A percentile compares a stretch with the other conserved stretches of the same genome.
phyloP scores from a whole-genome alignment of 1,140 invertebrate genomes.

The Drosophila parvula region DNA sequence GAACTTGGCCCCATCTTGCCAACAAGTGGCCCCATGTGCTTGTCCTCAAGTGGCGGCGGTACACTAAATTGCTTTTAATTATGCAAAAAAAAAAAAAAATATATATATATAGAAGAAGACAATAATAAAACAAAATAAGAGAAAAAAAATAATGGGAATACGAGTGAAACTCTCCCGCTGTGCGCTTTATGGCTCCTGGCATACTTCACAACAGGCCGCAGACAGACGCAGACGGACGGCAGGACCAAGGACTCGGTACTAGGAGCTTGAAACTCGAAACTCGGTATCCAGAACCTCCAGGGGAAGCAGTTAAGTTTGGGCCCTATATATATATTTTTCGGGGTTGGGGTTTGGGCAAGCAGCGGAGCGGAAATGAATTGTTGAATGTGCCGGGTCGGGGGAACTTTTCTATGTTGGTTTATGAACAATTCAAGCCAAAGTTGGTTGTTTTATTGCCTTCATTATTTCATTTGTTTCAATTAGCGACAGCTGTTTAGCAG shows the following conservation, averaged over 20 bases:
- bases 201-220: constrained; percentile 46
- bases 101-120: constrained; percentile 27
- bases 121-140: constrained; percentile 32
- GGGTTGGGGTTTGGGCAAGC: constrained; percentile 13
- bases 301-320: constrained; percentile 40
- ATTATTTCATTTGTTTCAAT: constrained; percentile 60
- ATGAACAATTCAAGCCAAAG: constrained; percentile 49
- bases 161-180: constrained; percentile 30
- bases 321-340: constrained; percentile 4
- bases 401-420: constrained; percentile 45
- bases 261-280: not conserved
- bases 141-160: constrained; percentile 21
- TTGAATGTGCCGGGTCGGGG: constrained; percentile 27
- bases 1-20: constrained; percentile 25
- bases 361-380: constrained; percentile 64
- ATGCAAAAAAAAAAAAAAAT: constrained; percentile 66
- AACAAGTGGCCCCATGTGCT: constrained; percentile 58
- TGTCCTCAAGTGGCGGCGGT: constrained; percentile 49
- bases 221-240: constrained; percentile 23
- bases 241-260: constrained; percentile 9
- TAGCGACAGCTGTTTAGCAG: constrained; percentile 49
- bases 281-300: constrained; percentile 10
- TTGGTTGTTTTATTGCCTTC: constrained; percentile 56
- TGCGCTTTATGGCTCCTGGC: constrained; percentile 52
- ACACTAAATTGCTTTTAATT: constrained; percentile 68